Conservation (phyloP, 1,140 invertebrate genomes). For the Brachionus paranguensis region DNA sequence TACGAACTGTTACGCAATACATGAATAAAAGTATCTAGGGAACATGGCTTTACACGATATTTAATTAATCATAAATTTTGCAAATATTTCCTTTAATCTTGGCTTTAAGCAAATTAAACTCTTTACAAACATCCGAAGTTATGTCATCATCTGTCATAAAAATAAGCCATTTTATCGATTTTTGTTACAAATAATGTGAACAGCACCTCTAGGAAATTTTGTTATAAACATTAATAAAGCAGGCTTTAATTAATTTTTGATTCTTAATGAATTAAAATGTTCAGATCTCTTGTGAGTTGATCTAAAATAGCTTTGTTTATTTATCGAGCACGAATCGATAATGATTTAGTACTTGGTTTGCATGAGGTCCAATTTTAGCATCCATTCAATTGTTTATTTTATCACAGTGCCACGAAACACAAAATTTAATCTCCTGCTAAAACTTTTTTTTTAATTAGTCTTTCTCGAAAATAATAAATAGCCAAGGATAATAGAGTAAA, state of each 20-base stretch:
- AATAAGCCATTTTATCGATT: background rate
- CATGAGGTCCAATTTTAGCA: background rate
- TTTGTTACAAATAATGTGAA: background rate
- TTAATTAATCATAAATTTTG: background rate
- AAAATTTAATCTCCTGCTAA: background rate
- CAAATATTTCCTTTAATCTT: background rate
- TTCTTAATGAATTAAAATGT: background rate
- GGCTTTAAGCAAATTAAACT: background rate
- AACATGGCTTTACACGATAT: background rate
- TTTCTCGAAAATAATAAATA: background rate
- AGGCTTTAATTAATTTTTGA: background rate
- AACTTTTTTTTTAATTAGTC: background rate
- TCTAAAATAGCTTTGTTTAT: background rate
- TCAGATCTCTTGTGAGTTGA: background rate
- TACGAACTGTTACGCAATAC: background rate
- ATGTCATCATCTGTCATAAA: background rate
- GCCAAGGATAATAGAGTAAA: background rate
- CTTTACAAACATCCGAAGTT: background rate
- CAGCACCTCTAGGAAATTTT: background rate
- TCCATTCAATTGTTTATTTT: background rate
- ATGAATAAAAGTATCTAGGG: background rate
- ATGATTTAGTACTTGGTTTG: background rate
- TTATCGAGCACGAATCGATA: background rate
- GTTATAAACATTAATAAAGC: background rate
- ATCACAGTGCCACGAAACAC: background rate